Evolutionary conservation across 2,797 vertebrate species (phyloP).

Genomic region (Chrosomus eos): DNA sequence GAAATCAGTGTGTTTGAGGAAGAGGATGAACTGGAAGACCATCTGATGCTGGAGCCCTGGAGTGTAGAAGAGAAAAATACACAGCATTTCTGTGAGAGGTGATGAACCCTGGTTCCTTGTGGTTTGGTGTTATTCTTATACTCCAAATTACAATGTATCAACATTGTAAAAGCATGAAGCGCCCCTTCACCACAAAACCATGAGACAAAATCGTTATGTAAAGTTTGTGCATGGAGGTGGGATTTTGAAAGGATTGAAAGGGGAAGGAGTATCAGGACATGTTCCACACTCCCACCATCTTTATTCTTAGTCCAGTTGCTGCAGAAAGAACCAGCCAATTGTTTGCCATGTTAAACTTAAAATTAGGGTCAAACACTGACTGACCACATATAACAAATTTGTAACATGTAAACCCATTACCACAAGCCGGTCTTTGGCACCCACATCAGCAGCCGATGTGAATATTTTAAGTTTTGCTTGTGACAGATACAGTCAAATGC

Average conservation of each 20-base stretch:
- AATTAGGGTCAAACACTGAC: neutral
- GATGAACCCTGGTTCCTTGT: constrained; percentile 62
- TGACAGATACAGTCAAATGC: neutral
- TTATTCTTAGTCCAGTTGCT: neutral
- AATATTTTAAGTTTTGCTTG: neutral
- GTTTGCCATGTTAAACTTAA: neutral
- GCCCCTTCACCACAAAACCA: neutral
- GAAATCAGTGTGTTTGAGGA: constrained; percentile 77
- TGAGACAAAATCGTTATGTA: constrained; percentile 3
- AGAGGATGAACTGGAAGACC: constrained; percentile 71
- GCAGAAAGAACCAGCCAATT: neutral
- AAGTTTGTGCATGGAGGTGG: constrained; percentile 12
- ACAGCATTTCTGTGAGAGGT: constrained; percentile 81
- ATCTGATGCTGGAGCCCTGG: constrained; percentile 70
- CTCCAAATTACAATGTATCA: neutral
- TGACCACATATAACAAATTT: neutral
- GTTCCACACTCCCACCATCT: neutral
- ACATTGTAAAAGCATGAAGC: constrained; percentile 6
- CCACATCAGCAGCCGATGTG: constrained; percentile 8
- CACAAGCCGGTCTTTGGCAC: neutral
- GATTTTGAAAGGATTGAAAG: neutral
- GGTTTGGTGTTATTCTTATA: constrained; percentile 22
- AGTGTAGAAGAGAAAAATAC: constrained; percentile 64
- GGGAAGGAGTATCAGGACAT: neutral
- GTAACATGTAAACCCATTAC: neutral